Evolutionary conservation across 2,113 vertebrate genomes (phyloP).

Genomic region (Sturnira hondurensis): DNA sequence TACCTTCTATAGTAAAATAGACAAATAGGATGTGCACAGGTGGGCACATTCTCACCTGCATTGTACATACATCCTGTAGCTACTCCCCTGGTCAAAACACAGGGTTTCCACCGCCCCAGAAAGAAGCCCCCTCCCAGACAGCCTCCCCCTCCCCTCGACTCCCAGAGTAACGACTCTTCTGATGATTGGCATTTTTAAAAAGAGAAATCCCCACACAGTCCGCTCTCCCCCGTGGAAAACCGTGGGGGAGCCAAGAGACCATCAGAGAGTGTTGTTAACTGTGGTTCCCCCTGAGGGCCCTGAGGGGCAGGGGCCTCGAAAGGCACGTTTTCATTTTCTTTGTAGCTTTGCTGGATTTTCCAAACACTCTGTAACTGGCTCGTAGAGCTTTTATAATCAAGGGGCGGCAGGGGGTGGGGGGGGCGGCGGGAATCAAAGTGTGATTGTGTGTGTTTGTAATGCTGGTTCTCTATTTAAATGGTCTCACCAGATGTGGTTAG

Average conservation of each 20-base stretch:
- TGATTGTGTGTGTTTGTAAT: slow-evolving; percentile 19
- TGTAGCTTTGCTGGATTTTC: slow-evolving; percentile 32
- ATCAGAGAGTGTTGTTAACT: neutral
- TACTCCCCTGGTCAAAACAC: neutral
- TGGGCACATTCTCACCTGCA: neutral
- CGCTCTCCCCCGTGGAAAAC: neutral
- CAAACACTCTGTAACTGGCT: slow-evolving; percentile 13
- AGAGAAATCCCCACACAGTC: neutral
- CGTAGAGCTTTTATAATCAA: slow-evolving; percentile 35
- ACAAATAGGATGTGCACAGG: neutral
- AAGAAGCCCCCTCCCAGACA: neutral
- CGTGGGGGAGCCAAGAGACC: neutral
- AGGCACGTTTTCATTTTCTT: slow-evolving; percentile 41
- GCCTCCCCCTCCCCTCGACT: neutral
- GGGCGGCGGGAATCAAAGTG: slow-evolving; percentile 15
- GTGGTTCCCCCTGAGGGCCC: neutral
- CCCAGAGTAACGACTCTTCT: neutral
- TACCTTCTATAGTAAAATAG: neutral
- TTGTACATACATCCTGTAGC: neutral
- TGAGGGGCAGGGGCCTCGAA: neutral
- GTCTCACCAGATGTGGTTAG: slow-evolving; percentile 61
- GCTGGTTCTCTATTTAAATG: slow-evolving; percentile 38
- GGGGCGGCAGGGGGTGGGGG: no score
- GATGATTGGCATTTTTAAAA: neutral
- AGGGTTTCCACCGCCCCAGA: neutral